phyloP scores from a whole-genome alignment of 1,140 invertebrate species.

The Drosophila yakuba region DNA sequence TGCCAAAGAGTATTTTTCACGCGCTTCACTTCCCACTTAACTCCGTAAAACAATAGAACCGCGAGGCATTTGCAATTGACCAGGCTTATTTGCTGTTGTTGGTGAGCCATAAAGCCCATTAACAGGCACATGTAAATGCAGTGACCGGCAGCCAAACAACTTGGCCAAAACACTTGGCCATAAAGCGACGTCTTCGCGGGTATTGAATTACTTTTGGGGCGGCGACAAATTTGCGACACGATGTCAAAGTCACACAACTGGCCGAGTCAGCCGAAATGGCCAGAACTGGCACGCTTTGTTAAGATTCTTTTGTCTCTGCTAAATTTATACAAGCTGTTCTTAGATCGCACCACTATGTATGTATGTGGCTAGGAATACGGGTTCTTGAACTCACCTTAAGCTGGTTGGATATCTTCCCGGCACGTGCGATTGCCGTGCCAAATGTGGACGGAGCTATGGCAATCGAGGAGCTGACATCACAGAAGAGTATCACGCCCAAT shows the following conservation, averaged over 20 bases:
- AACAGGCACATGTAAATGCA: slow-evolving; percentile 74
- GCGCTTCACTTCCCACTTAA: slow-evolving; percentile 7
- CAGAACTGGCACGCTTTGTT: slow-evolving; percentile 54
- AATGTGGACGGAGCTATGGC: slow-evolving; percentile 87
- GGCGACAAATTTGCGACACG: slow-evolving; percentile 67
- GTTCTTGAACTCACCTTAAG: slow-evolving; percentile 85
- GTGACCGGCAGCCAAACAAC: slow-evolving; percentile 29
- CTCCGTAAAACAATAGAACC: slow-evolving; percentile 32
- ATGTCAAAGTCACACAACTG: slow-evolving; percentile 66
- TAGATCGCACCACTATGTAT: neutral
- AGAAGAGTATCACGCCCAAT: slow-evolving; percentile 44
- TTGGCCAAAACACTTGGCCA: slow-evolving; percentile 27
- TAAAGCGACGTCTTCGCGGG: slow-evolving; percentile 18
- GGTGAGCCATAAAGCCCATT: slow-evolving; percentile 66
- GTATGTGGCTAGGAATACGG: neutral
- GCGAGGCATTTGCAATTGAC: slow-evolving; percentile 15
- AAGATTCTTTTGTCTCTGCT: slow-evolving; percentile 26
- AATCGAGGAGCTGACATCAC: slow-evolving; percentile 58
- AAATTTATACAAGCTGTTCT: slow-evolving; percentile 34
- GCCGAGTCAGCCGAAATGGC: slow-evolving; percentile 55
- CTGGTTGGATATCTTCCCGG: slow-evolving; percentile 86
- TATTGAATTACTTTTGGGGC: slow-evolving; percentile 55
- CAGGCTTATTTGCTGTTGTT: slow-evolving; percentile 16
- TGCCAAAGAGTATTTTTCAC: slow-evolving; percentile 22
- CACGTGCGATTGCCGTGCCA: slow-evolving; percentile 86